Evolutionary conservation across 2,888 invertebrate genomes (phyloP).

Genomic region (Balanococcus diminutus): DNA sequence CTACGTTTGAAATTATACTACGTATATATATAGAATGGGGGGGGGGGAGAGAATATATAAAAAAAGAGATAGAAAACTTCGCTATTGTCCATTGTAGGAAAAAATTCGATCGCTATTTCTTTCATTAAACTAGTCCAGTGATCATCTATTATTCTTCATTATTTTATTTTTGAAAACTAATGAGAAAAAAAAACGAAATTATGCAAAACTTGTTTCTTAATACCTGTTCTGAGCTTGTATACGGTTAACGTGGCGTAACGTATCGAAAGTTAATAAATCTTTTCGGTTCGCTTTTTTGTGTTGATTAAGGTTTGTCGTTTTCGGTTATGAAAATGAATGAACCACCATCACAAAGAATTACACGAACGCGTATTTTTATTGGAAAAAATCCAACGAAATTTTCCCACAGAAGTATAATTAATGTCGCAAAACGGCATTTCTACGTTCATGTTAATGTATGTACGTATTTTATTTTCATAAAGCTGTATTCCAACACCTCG

Average conservation of each 20-base stretch:
- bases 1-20: constrained; percentile 20
- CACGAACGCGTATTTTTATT: neutral
- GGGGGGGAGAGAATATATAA: neutral
- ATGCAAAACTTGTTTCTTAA: neutral
- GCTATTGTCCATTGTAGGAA: neutral
- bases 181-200: neutral
- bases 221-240: neutral
- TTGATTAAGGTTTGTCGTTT: neutral
- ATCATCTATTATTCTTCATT: neutral
- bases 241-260: neutral
- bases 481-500: neutral
- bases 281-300: neutral
- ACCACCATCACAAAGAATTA: neutral
- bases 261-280: neutral
- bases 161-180: neutral
- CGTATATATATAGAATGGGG: neutral
- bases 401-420: neutral
- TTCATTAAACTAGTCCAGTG: neutral
- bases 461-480: neutral
- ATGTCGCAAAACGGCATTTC: constrained; percentile 5
- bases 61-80: neutral
- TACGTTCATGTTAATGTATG: neutral
- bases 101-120: constrained; percentile 6
- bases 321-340: neutral
- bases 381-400: constrained; percentile 5